Evolutionary conservation across 2,797 vertebrate genomes (phyloP), one percentile per base, ranked within the genome.

Genomic region (Aplochiton taeniatus): DNA sequence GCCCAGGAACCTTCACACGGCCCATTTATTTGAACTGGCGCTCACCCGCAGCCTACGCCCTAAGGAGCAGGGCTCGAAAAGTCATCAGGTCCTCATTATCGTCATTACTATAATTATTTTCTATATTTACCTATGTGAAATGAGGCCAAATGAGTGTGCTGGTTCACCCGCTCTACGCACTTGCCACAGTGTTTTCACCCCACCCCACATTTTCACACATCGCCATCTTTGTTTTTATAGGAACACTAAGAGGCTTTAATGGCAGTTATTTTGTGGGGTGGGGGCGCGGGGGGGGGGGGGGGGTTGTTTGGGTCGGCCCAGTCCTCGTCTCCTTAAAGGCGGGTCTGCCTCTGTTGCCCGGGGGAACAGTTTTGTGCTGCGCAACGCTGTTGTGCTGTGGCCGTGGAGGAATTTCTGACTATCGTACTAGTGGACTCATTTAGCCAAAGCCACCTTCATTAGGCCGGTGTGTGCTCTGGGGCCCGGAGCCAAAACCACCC

Each of bases 51-150:
- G 72, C 75, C 75, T 17, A 52, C 75, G 68, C 85, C 85, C 83
- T 14, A 65, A 85, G 85, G 83, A 87, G 78, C 16, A 43, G 12
- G 65, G 79, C 84, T 80, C 49, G 82, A 82, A 81, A 83, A 89
- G 89, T 85, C 89, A 87, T 88, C 83, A 83, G 86, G 82, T 88
- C 85, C 86, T 89, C 85, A 90, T 90, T 87, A 88, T 72, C 83
- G 78, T 83, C 90, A 88, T 88, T 85, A 90, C 79, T 78, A 88
- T 92, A 92, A 92, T 92, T 91, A 90, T 90, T 85, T 91, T 92
- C 91, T 92, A 92, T 90, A 89, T 91, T 89, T 91, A 90, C 80
- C 77, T 69, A 63, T 62, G 72, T 83, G 72, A 89, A 92, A 89
- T 73, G 82, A 92, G 91, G 89, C 78, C 88, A 86, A 75, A 81